phyloP scores from a whole-genome alignment of 2,113 vertebrate genomes.

The Ailuropoda melanoleuca region DNA sequence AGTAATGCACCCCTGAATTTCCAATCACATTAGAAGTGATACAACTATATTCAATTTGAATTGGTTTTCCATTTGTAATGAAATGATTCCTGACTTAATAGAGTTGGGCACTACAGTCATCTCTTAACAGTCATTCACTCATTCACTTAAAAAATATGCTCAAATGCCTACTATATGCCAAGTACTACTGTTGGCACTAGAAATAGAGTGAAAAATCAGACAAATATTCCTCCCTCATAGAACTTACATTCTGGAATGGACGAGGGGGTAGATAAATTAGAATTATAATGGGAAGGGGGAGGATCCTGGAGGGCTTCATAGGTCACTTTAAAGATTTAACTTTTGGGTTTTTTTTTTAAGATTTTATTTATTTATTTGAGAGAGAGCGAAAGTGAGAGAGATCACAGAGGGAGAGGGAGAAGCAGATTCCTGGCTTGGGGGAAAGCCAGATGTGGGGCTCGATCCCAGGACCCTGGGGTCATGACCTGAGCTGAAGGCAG shows the following conservation, averaged over 20 bases:
- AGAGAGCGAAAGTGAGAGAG: background rate
- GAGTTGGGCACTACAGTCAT: background rate
- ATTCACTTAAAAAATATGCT: background rate
- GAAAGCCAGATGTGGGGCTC: background rate
- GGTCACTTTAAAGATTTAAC: background rate
- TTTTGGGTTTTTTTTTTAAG: background rate
- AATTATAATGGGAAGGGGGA: rapidly evolving
- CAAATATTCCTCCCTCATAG: background rate
- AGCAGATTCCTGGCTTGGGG: background rate
- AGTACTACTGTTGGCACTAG: background rate
- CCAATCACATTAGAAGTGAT: background rate
- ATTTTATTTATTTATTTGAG: background rate
- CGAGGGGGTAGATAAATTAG: background rate
- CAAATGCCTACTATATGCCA: background rate
- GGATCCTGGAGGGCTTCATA: background rate
- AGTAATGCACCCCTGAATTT: background rate
- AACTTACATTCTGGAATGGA: background rate
- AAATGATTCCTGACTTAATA: background rate
- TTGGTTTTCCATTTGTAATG: background rate
- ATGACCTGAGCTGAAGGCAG: background rate
- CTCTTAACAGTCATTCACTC: background rate
- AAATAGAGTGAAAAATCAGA: background rate
- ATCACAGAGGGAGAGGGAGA: background rate
- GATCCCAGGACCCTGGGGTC: background rate
- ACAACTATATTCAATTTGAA: background rate